These are phyloP conservation scores for Anthophora plumipes DNA, from an alignment of 2,888 invertebrate genomes.

Conservation along the genomic window DNA sequence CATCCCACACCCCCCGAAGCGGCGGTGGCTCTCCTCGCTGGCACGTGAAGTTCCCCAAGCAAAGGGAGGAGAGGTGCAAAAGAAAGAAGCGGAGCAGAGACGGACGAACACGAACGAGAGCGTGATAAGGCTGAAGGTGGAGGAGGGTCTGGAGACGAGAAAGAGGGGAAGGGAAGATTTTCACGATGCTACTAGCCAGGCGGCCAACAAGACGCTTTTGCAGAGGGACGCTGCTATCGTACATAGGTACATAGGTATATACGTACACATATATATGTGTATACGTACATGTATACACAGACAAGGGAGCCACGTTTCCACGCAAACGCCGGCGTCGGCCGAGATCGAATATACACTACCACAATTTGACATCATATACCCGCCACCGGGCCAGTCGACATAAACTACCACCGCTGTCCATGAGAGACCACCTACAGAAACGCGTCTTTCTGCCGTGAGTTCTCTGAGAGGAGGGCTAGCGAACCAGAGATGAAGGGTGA, in stretches of 20 bases:
- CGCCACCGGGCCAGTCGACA: conserved; percentile 45
- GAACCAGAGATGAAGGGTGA: background rate
- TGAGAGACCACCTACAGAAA: conserved; percentile 56
- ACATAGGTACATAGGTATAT: conserved; percentile 61
- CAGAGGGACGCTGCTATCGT: conserved; percentile 69
- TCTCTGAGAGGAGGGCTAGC: background rate
- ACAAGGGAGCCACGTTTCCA: conserved; percentile 15
- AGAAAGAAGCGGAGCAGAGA: conserved; percentile 46
- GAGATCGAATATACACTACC: conserved; percentile 55
- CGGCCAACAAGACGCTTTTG: conserved; percentile 74
- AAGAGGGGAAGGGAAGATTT: conserved; percentile 60
- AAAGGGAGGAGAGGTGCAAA: conserved; percentile 25
- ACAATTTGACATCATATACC: conserved; percentile 57
- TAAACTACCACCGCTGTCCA: conserved; percentile 54
- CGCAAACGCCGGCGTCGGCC: conserved; percentile 25
- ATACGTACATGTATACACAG: background rate
- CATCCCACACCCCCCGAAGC: conserved; percentile 49
- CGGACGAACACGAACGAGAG: conserved; percentile 45
- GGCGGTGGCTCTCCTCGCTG: conserved; percentile 13
- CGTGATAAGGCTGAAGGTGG: conserved; percentile 55
- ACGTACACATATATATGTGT: background rate
- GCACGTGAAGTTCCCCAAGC: conserved; percentile 47
- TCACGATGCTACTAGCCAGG: conserved; percentile 70
- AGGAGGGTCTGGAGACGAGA: conserved; percentile 39
- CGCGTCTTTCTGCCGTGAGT: conserved; percentile 44